Percentiles rank a stretch among this genome's conserved stretches.
Evolutionary conservation across 2,888 invertebrate genomes (phyloP).

Genomic region (Meliscaeva auricollis): DNA sequence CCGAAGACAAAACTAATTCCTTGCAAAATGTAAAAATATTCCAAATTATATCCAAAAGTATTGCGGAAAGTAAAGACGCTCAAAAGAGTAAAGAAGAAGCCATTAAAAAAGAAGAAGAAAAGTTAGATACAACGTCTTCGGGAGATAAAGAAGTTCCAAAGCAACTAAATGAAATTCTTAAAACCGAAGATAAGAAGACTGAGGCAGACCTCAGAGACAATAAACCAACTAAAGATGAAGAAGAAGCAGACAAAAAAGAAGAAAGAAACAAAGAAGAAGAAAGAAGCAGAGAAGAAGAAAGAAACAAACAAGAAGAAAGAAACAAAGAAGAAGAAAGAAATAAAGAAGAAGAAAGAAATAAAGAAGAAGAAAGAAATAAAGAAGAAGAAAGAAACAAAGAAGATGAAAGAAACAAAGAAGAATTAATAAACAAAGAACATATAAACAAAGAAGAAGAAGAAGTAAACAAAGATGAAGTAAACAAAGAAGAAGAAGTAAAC

Average conservation of each 20-base stretch:
- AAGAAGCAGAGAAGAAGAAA: constrained; percentile 69
- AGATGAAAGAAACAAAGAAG: too few species aligned
- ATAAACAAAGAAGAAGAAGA: constrained; percentile 31
- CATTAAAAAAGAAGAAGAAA: constrained; percentile 50
- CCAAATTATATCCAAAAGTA: constrained; percentile 44
- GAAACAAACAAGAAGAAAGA: neutral
- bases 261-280: constrained; percentile 24
- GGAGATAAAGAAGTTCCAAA: constrained; percentile 2
- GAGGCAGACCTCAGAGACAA: neutral
- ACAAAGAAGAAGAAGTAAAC: neutral
- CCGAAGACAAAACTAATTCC: neutral
- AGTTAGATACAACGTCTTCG: neutral
- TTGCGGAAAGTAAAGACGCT: constrained; percentile 36
- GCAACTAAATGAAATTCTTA: constrained; percentile 23
- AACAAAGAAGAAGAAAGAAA: too few species aligned
- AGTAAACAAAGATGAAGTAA: too few species aligned
- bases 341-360: too few species aligned
- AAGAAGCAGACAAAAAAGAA: constrained; percentile 31
- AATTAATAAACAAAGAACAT: too few species aligned
- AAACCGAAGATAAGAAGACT: neutral
- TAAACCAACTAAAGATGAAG: neutral
- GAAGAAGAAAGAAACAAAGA: too few species aligned
- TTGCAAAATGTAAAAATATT: neutral
- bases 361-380: too few species aligned
- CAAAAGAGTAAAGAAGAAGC: constrained; percentile 56